A percentile compares a stretch with the other conserved stretches of the same genome.
phyloP scores from a whole-genome alignment of 2,888 invertebrate species.

The Cephonodes hylas region DNA sequence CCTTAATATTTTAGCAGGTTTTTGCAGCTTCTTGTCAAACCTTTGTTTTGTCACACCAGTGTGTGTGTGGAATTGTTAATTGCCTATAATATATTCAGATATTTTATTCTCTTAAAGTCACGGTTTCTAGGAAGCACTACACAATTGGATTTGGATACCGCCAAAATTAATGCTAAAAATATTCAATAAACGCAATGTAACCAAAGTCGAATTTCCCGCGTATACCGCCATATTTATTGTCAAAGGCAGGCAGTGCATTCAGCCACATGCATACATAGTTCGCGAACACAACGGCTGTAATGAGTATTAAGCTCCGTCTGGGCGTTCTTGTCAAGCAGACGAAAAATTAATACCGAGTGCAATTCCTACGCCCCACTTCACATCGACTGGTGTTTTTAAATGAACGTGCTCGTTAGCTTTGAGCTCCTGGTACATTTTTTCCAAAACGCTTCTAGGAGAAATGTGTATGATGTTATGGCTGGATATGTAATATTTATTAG shows the following conservation, averaged over 20 bases:
- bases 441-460: background rate
- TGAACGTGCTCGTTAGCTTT: slow-evolving; percentile 13
- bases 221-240: background rate
- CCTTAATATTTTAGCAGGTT: too few species aligned
- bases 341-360: slow-evolving; percentile 9
- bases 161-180: too few species aligned
- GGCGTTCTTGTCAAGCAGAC: slow-evolving; percentile 5
- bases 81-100: too few species aligned
- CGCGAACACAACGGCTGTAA: background rate
- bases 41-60: too few species aligned
- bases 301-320: slow-evolving; percentile 4
- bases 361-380: slow-evolving; percentile 1
- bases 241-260: background rate
- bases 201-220: background rate
- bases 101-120: too few species aligned
- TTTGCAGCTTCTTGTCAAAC: too few species aligned
- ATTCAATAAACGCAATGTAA: background rate
- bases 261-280: background rate
- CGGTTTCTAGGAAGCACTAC: too few species aligned
- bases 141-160: too few species aligned
- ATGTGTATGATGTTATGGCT: background rate
- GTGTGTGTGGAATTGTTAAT: too few species aligned
- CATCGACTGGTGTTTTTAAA: slow-evolving; percentile 8
- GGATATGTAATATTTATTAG: background rate
- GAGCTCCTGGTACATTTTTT: slow-evolving; percentile 5